Evolutionary conservation across 53 echinoderm and acorn worm genomes (phyloP), one percentile per base, ranked within the genome.

Genomic region (Antedon mediterranea): DNA sequence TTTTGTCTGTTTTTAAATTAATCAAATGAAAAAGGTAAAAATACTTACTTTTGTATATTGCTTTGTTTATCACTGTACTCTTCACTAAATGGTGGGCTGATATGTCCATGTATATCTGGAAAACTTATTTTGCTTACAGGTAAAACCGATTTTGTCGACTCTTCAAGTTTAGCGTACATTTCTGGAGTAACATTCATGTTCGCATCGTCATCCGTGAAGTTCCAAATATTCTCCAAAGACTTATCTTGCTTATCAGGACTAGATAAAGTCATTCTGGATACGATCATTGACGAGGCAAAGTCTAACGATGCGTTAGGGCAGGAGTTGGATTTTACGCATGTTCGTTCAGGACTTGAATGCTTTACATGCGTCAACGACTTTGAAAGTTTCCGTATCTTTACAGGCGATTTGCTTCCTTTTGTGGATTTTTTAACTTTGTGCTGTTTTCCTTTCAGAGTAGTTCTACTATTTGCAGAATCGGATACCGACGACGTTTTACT

Each of bases 91-190:
- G 81, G 82, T 11, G 89, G 86, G 3, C 83, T 77, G 0, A 77
- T 34, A 43, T 92, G 92, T 42, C 97, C 89, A 27, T 85, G 79
- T 20, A 95, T 85, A 72, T 95, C 92, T 5, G 97, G 92, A 74
- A 89, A 89, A 30, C 89, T 92, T 6, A 95, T 83, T 74, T 85
- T 81, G 26, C 78, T 31, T 72, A 89, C 87, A 3, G 97, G 91
- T 71, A 89, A 81, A 23, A 95, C 91, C 20, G 89, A 33, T 78
- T 89, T 95, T 8, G 97, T 95, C 74, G 85, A 85, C 34, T 81
- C 79, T 77, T 82, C 82, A 76, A 85, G 74, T 32, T 89, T 83
- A 4, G 81, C 80, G 44, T 91, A 95, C 43, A 87, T 41, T 72
- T 95, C 97, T 32, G 97, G 83, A 28, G 86, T 77, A 18, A 82